These are phyloP conservation scores for Orthosia cruda DNA, from an alignment of 2,888 invertebrate species.

Conservation along the genomic window DNA sequence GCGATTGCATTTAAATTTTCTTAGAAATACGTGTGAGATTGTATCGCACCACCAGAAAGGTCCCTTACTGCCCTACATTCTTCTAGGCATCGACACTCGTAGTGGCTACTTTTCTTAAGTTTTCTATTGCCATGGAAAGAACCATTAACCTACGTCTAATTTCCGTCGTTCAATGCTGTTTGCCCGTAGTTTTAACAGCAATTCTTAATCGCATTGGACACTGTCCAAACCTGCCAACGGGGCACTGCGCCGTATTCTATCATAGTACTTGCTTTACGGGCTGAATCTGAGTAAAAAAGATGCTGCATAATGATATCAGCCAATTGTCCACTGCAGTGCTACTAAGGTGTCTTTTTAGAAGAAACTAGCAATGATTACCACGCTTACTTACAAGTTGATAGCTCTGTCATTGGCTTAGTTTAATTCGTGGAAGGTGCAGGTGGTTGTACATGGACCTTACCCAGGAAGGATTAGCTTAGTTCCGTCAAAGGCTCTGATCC, in stretches of 20 bases:
- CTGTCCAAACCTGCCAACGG: conserved; percentile 41
- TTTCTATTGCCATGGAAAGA: not conserved
- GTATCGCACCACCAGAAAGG: too few relatives aligned
- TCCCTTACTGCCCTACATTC: too few relatives aligned
- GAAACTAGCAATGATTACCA: too few relatives aligned
- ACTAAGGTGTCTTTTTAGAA: not conserved
- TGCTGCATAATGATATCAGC: not conserved
- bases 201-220: conserved; percentile 28
- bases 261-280: conserved; percentile 17
- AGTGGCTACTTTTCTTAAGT: not conserved
- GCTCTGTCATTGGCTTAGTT: too few relatives aligned
- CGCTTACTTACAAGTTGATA: too few relatives aligned
- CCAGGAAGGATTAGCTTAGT: too few relatives aligned
- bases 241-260: conserved; percentile 20
- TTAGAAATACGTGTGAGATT: too few relatives aligned
- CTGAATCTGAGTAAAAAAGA: conserved; percentile 6
- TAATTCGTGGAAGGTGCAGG: too few relatives aligned
- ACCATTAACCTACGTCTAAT: not conserved
- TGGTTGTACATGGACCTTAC: too few relatives aligned
- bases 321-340: not conserved
- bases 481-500: not conserved
- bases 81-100: not conserved
- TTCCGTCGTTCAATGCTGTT: conserved; percentile 4
- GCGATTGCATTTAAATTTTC: too few relatives aligned
- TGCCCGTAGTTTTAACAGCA: conserved; percentile 31